phyloP scores from a whole-genome alignment of 2,797 vertebrate species.

The Emys orbicularis region DNA sequence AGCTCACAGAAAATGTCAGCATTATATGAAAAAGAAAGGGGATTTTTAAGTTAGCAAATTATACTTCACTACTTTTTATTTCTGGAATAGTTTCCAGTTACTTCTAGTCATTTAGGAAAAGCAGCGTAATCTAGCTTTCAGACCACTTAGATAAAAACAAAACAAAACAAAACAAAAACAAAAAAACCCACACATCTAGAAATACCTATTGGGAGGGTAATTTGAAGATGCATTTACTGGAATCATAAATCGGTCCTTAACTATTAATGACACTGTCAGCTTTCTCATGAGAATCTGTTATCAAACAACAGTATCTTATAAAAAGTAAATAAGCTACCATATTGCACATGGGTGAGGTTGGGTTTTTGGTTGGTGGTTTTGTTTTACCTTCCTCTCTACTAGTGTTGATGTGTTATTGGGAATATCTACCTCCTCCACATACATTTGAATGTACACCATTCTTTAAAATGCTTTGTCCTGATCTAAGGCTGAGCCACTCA shows the following conservation, averaged over 20 bases:
- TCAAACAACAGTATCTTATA: neutral
- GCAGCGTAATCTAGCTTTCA: neutral
- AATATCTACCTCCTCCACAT: neutral
- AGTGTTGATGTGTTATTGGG: neutral
- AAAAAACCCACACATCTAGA: rapidly evolving
- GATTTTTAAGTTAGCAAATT: neutral
- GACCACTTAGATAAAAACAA: neutral
- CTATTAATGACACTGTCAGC: neutral
- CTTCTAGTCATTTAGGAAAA: neutral
- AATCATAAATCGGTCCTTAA: neutral
- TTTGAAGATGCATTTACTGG: neutral
- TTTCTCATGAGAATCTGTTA: neutral
- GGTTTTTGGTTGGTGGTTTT: neutral
- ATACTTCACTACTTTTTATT: neutral
- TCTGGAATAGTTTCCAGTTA: neutral
- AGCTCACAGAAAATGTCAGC: neutral
- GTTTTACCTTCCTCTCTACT: neutral
- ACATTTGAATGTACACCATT: neutral
- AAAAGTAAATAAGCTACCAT: neutral
- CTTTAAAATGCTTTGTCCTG: neutral
- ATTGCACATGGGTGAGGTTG: neutral
- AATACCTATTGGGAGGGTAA: neutral
- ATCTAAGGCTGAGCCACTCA: neutral
- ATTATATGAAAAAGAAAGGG: neutral
- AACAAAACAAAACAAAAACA: neutral